Evolutionary conservation across 1,140 invertebrate species (phyloP), one percentile per base, ranked within the genome.

Genomic region (Chlorops oryzae): DNA sequence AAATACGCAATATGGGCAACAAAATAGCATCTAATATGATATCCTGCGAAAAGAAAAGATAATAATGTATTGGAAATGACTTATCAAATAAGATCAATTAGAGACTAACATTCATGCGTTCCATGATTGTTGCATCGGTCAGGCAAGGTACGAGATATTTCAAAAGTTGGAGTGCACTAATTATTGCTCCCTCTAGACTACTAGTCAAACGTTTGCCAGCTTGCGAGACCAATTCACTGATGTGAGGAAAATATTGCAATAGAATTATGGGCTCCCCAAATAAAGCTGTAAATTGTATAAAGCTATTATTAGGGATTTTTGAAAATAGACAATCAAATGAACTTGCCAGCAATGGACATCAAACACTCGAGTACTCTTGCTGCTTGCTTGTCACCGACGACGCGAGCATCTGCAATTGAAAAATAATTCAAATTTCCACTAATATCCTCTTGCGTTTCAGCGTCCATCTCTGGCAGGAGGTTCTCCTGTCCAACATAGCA

Each of bases 251-350:
- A 71, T 97, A 99, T 75, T 98, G 96, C 27, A 93, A 75, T 27
- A 97, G 77, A 56, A 98, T 88, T 39, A 98, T 84, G 61, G 95
- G 88, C 67, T 96, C 92, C 38, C 93, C 94, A 74, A 96, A 97
- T 52, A 96, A 76, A 54, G 81, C 84, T 87, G 64, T 35, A 76
- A 75, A 48, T n/a, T n/a, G n/a, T 18, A 48, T 41, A 43, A 22
- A 51, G 60, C 28, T 13, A 44, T 24, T 25, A 5, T 13, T 44
- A 44, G 27, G 3, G 21, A 24, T 37, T 24, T 17, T 24, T 18
- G 6, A 21, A 37, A 15, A 34, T 46, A 21, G 21, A 15, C 21
- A 23, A 12, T 39, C 9, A 39, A 0, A 83, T 82, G 47, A 86
- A 44, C 63, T 52, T 10, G 69, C 65, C 65, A 1, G 67, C 86